Percentiles rank a stretch among this genome's conserved stretches.
Conservation (phyloP, 2,113 vertebrate species). For the Dendrocopos noguchii region DNA sequence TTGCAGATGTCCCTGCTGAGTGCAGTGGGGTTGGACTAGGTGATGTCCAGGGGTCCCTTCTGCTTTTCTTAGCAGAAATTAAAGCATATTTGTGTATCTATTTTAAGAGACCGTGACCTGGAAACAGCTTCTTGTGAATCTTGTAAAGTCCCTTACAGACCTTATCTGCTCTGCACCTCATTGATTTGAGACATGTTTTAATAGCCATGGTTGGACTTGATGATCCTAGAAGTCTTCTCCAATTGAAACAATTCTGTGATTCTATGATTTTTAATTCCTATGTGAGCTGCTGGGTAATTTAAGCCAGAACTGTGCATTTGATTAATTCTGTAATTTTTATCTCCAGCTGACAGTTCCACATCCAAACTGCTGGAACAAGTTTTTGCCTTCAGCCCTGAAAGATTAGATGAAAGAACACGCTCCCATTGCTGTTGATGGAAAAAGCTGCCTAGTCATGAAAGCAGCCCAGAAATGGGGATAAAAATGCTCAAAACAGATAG, state of each 20-base stretch:
- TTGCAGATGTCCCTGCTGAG: too few species aligned
- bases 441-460: neutral
- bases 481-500: neutral
- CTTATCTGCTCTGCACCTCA: neutral
- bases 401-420: neutral
- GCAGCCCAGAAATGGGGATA: neutral
- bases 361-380: neutral
- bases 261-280: neutral
- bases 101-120: neutral
- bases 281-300: neutral
- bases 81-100: neutral
- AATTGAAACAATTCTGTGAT: too few species aligned
- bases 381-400: neutral
- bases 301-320: neutral
- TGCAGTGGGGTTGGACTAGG: too few species aligned
- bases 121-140: neutral
- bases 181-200: neutral
- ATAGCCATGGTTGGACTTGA: too few species aligned
- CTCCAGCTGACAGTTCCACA: neutral
- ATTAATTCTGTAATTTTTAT: neutral
- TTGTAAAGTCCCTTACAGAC: neutral
- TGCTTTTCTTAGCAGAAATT: neutral
- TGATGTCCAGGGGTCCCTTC: too few species aligned
- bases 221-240: too few species aligned
- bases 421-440: neutral